phyloP scores from a whole-genome alignment of 1,140 invertebrate genomes.

The Sinella curviseta region DNA sequence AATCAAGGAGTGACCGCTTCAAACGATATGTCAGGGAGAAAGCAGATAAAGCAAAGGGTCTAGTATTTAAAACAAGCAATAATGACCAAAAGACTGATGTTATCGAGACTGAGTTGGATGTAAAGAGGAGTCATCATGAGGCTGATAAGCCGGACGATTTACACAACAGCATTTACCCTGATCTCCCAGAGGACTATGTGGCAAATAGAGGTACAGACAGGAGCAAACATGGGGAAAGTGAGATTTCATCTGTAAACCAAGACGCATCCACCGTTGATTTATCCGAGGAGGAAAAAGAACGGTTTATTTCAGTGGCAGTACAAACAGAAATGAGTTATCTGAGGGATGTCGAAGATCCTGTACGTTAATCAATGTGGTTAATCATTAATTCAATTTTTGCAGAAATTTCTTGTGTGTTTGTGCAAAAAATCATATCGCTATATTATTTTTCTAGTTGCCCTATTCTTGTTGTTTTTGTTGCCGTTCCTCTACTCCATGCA shows the following conservation, averaged over 20 bases:
- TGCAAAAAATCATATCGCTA: background rate
- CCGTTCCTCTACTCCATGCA: slow-evolving; percentile 32
- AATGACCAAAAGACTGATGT: background rate
- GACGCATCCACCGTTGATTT: background rate
- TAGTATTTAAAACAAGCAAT: background rate
- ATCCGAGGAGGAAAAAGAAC: background rate
- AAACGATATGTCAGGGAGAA: background rate
- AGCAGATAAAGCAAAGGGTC: background rate
- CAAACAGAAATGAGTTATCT: slow-evolving; percentile 16
- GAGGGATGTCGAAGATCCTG: background rate
- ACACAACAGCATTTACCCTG: background rate
- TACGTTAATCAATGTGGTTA: background rate
- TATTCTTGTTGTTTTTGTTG: slow-evolving; percentile 36
- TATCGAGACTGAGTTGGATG: background rate
- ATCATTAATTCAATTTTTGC: background rate
- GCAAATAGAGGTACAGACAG: background rate
- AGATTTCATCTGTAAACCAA: background rate
- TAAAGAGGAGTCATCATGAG: background rate
- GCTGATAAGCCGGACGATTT: background rate
- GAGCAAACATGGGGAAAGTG: background rate
- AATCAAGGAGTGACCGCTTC: background rate
- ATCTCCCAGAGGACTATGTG: background rate
- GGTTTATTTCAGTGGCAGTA: slow-evolving; percentile 6
- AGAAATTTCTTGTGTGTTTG: too few relatives aligned
- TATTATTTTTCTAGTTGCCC: slow-evolving; percentile 9